Base-by-base conservation (phyloP, 2,888 invertebrate species). In the Philereme vetulata region DNA sequence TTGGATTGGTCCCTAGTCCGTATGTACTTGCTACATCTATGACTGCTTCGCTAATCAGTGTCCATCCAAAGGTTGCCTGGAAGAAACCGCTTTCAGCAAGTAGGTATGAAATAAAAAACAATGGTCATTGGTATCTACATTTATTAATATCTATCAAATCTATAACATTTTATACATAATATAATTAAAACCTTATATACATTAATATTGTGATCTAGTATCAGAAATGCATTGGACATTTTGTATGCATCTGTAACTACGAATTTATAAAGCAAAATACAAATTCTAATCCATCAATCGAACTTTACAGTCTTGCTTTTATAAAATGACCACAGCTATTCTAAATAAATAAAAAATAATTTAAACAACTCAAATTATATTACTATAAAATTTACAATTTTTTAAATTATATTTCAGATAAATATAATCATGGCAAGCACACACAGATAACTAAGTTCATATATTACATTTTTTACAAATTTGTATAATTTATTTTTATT, bases 81-180 rank as follows among this genome's bases (percentile, higher is more conserved):
- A 21, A 21, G 21, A 21, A 21, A 1, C 21, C 21, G 21, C 21
- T 21, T 21, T 21, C 21, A 21, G 21, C 1, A 2, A 6, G 38
- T 38, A 55, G 36, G 10, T n/a, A 50, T 8, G 38, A 55, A 51
- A 64, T 43, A 46, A 34, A 46, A 33, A 33, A 60, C 52, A 56
- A 33, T 66, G 67, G 66, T 76, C 71, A 75, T 83, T 51, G 42
- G 34, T 40, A 46, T 34, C 9, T 49, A 11, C 7, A 33, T 47
- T 82, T 82, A 83, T 81, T 77, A 59, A 72, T 73, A 60, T 65
- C 77, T 80, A 77, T 75, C 65, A 78, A 77, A 78, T 56, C 45
- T 61, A 77, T 71, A 72, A 71, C 72, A 54, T 47, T 52, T 63
- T 73, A 75, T 77, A 78, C 77, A 80, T 76, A 83, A 80, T 76